Base-by-base conservation (phyloP, 2,888 invertebrate species). In the Cephus nigrinus region DNA sequence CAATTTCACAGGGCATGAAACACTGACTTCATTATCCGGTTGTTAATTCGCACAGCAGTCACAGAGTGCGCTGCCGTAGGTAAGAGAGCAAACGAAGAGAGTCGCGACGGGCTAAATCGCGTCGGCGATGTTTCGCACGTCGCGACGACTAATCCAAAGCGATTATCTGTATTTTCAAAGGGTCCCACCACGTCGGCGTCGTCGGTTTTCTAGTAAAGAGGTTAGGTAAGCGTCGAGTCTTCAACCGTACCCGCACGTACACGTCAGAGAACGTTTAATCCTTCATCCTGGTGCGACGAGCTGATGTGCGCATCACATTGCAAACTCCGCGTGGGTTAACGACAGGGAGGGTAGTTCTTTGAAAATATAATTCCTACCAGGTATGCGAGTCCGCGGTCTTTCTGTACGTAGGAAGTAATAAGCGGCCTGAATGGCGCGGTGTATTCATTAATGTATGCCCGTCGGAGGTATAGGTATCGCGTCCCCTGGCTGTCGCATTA, bases 1-100 rank as follows among this genome's bases (percentile, higher is more conserved):
- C 87, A 90, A 90, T 90, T 90, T 90, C 89, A 91, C 91, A 91
- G 90, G 89, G 90, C 91, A 91, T 91, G 91, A 91, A 91, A 90
- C 91, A 90, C 90, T 89, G 90, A 89, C 91, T 91, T 91, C 90
- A 91, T 91, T 91, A 91, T 89, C 88, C 90, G 91, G 91, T 91
- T 90, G 90, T 91, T 91, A 91, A 91, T 90, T 87, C 90, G 69
- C 9, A 55, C 23, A 55, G 55, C 55, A 23, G 55, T 9, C 23
- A 71, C 31, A 71, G 71, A 71, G 71, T 12, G 71, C 32, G 71
- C 77, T 33, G 36, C 31, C 73, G 12, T 35, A 68, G 69, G 32
- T 32, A 33, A 15, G 12, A 71, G 71, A 15, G 71, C 5, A 71
- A 12, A 31, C 9, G 71, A 71, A 33, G 71, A 4, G 71, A 33